A percentile compares a stretch with the other conserved stretches of the same genome.
Conservation (phyloP, 2,888 invertebrate genomes). For the Hemaris fuciformis region DNA sequence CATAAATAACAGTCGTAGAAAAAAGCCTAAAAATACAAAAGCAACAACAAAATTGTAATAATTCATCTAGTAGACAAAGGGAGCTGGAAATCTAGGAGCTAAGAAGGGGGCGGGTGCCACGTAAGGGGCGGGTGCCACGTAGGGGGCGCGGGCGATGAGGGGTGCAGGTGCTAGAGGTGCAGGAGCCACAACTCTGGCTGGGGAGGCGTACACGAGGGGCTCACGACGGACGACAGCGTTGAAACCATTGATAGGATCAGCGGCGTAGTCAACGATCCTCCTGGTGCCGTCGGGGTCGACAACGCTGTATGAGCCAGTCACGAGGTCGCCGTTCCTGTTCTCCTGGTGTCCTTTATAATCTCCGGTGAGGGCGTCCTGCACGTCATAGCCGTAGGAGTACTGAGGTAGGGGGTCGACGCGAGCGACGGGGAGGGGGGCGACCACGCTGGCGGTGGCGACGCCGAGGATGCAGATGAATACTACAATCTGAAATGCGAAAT, state of each 20-base stretch:
- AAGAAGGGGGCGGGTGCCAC: slow-evolving; percentile 42
- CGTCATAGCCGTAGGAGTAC: slow-evolving; percentile 82
- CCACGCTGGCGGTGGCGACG: slow-evolving; percentile 59
- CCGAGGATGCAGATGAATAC: slow-evolving; percentile 71
- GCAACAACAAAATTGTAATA: slow-evolving; percentile 74
- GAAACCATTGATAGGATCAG: slow-evolving; percentile 80
- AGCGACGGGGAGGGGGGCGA: slow-evolving; percentile 61
- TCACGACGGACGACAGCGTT: slow-evolving; percentile 81
- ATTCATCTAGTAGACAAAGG: slow-evolving; percentile 72
- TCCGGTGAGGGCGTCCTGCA: slow-evolving; percentile 81
- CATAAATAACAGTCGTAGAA: slow-evolving; percentile 71
- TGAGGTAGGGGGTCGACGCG: slow-evolving; percentile 74
- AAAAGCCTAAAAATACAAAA: slow-evolving; percentile 39
- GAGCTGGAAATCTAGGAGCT: slow-evolving; percentile 59
- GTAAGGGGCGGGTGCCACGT: slow-evolving; percentile 41
- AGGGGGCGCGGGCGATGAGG: slow-evolving; percentile 34
- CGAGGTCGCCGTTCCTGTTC: slow-evolving; percentile 79
- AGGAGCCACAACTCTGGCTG: slow-evolving; percentile 50
- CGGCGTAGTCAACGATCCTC: slow-evolving; percentile 80
- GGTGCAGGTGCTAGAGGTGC: slow-evolving; percentile 45
- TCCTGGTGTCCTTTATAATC: slow-evolving; percentile 82
- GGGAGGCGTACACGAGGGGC: slow-evolving; percentile 57
- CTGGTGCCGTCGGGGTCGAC: slow-evolving; percentile 81
- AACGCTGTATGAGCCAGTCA: slow-evolving; percentile 80
- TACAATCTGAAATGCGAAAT: slow-evolving; percentile 66